phyloP scores from a whole-genome alignment of 2,888 invertebrate genomes.

The Agonum fuliginosum region DNA sequence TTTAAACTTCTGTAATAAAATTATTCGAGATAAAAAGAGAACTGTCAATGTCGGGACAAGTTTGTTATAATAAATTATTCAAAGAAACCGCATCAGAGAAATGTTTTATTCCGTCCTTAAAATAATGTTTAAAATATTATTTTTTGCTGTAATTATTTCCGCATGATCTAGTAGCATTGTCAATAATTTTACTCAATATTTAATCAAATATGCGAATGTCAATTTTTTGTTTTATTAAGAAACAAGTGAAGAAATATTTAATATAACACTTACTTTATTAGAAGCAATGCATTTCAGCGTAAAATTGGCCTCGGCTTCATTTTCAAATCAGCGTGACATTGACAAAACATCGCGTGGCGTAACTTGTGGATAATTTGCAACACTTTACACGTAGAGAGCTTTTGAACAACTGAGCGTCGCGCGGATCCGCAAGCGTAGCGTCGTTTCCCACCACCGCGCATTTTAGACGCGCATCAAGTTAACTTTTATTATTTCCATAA shows the following conservation, averaged over 20 bases:
- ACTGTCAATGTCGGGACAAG: no score
- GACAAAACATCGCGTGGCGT: slow-evolving; percentile 53
- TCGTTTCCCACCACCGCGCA: background rate
- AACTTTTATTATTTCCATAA: no score
- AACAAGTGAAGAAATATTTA: slow-evolving; percentile 22
- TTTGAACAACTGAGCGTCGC: slow-evolving; percentile 37
- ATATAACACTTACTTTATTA: slow-evolving; percentile 47
- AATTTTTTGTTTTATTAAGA: background rate
- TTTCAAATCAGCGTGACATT: slow-evolving; percentile 45
- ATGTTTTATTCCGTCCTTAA: no score
- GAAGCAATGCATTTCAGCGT: slow-evolving; percentile 44
- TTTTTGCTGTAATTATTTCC: no score
- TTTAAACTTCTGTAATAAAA: no score
- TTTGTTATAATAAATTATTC: no score
- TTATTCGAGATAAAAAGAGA: no score
- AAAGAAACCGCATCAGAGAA: no score
- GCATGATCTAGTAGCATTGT: background rate
- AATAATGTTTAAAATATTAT: no score
- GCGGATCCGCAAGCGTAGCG: background rate
- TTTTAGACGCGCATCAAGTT: slow-evolving; percentile 16
- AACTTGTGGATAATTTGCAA: background rate
- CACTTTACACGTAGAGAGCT: background rate
- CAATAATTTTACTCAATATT: slow-evolving; percentile 1
- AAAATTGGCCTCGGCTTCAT: slow-evolving; percentile 55
- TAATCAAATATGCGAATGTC: slow-evolving; percentile 9